Evolutionary conservation across 2,888 invertebrate species (phyloP).

Genomic region (Cheilosia vernalis): DNA sequence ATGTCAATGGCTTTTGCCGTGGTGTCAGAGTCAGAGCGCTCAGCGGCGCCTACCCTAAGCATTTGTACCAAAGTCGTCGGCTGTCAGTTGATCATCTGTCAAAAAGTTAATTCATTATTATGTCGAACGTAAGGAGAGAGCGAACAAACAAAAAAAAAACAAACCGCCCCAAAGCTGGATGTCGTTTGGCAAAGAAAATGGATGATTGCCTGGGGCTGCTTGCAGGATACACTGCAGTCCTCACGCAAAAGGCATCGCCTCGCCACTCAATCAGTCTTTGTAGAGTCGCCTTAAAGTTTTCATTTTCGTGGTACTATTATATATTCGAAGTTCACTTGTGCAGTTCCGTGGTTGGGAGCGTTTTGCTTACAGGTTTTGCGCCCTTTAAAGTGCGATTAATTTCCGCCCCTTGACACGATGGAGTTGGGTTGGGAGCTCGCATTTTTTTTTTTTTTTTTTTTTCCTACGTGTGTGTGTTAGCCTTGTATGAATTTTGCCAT

Average conservation of each 20-base stretch:
- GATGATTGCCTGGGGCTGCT: constrained; percentile 34
- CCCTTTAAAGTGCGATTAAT: constrained; percentile 71
- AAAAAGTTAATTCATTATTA: constrained; percentile 74
- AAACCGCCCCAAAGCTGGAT: constrained; percentile 23
- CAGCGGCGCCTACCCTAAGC: constrained; percentile 30
- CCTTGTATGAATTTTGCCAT: constrained; percentile 49
- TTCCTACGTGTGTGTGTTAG: neutral
- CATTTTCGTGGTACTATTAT: constrained; percentile 24
- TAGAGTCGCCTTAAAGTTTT: constrained; percentile 23
- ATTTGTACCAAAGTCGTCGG: constrained; percentile 37
- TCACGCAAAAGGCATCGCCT: constrained; percentile 5
- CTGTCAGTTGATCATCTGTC: constrained; percentile 72
- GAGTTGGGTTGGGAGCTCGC: constrained; percentile 17
- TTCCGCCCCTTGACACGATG: constrained; percentile 65
- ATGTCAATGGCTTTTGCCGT: constrained; percentile 65
- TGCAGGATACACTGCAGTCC: constrained; percentile 26
- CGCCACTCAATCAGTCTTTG: constrained; percentile 29
- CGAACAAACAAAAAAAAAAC: neutral
- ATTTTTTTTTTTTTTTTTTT: constrained; percentile 31
- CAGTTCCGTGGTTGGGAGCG: constrained; percentile 38
- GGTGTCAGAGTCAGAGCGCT: constrained; percentile 46
- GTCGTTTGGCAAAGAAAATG: constrained; percentile 46
- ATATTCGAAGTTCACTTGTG: constrained; percentile 39
- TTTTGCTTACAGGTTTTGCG: constrained; percentile 1
- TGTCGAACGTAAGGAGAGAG: constrained; percentile 37